Evolutionary conservation across 2,888 invertebrate genomes (phyloP).

Genomic region (Ectemnius lituratus): DNA sequence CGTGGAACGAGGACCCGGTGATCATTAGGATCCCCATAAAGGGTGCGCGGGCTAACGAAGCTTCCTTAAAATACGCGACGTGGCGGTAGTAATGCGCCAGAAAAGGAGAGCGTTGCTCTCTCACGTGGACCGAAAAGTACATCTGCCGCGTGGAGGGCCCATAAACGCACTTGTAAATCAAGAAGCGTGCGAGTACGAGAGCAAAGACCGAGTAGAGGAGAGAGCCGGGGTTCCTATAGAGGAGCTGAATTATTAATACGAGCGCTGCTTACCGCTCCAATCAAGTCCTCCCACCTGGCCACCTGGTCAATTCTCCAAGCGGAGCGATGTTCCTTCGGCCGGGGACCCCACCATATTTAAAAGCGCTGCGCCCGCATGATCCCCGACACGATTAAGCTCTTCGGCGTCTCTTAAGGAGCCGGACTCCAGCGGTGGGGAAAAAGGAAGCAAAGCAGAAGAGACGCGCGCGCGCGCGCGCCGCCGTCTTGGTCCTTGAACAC

Average conservation of each 20-base stretch:
- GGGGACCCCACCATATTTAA: slow-evolving; percentile 56
- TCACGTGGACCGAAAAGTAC: slow-evolving; percentile 51
- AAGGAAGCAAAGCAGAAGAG: slow-evolving; percentile 21
- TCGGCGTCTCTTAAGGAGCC: slow-evolving; percentile 54
- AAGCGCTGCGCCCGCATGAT: slow-evolving; percentile 65
- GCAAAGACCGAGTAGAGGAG: slow-evolving; percentile 47
- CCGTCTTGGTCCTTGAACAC: slow-evolving; percentile 45
- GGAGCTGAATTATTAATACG: slow-evolving; percentile 72
- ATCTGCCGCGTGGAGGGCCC: slow-evolving; percentile 68
- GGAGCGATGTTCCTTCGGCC: slow-evolving; percentile 56
- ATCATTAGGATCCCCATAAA: slow-evolving; percentile 64
- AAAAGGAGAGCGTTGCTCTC: slow-evolving; percentile 25
- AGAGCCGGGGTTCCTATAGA: slow-evolving; percentile 54
- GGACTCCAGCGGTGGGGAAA: slow-evolving; percentile 12
- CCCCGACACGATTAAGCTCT: slow-evolving; percentile 68
- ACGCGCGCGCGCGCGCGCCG: slow-evolving; percentile 40
- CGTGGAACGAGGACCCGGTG: slow-evolving; percentile 47
- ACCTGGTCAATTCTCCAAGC: slow-evolving; percentile 59
- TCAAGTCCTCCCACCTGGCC: slow-evolving; percentile 71
- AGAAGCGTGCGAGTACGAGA: slow-evolving; percentile 52
- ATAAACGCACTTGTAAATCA: slow-evolving; percentile 74
- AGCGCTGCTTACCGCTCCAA: slow-evolving; percentile 69
- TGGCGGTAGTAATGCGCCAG: slow-evolving; percentile 39
- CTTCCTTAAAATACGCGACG: slow-evolving; percentile 62
- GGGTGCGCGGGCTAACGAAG: slow-evolving; percentile 60